These are phyloP conservation scores for Eurystomus gularis DNA, from an alignment of 2,113 vertebrate genomes.

Conservation along the genomic window DNA sequence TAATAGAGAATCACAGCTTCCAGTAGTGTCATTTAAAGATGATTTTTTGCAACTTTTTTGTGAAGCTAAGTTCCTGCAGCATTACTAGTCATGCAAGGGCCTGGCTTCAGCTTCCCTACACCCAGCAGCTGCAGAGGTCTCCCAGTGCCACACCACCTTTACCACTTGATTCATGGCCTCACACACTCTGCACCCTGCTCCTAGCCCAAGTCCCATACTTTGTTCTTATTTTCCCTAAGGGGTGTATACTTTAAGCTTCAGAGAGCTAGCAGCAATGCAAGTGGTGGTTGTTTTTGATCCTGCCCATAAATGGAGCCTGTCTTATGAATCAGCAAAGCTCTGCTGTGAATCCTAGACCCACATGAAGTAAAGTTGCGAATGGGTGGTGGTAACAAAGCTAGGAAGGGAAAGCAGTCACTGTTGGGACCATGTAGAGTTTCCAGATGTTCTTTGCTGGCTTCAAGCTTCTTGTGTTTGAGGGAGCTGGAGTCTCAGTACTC, in stretches of 20 bases:
- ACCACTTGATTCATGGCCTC: rapidly evolving
- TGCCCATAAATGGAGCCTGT: no score
- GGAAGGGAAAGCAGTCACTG: not conserved
- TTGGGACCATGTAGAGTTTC: not conserved
- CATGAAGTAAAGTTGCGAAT: not conserved
- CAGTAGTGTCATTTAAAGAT: not conserved
- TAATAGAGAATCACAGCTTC: not conserved
- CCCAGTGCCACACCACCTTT: rapidly evolving
- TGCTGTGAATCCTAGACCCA: not conserved
- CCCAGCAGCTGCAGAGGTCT: not conserved
- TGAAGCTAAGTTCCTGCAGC: not conserved
- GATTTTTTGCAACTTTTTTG: not conserved
- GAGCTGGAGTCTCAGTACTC: not conserved
- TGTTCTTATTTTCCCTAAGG: not conserved
- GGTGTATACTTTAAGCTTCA: not conserved
- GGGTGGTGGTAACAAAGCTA: not conserved
- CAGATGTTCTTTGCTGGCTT: not conserved
- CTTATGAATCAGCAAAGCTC: not conserved
- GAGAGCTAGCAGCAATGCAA: not conserved
- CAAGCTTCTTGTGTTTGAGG: not conserved
- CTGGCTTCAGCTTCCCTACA: not conserved
- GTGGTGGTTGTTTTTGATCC: not conserved
- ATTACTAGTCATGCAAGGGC: not conserved
- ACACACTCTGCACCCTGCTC: rapidly evolving
- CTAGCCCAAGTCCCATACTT: not conserved